Base-by-base conservation (phyloP, 2,888 invertebrate species). In the Tinea pellionella region DNA sequence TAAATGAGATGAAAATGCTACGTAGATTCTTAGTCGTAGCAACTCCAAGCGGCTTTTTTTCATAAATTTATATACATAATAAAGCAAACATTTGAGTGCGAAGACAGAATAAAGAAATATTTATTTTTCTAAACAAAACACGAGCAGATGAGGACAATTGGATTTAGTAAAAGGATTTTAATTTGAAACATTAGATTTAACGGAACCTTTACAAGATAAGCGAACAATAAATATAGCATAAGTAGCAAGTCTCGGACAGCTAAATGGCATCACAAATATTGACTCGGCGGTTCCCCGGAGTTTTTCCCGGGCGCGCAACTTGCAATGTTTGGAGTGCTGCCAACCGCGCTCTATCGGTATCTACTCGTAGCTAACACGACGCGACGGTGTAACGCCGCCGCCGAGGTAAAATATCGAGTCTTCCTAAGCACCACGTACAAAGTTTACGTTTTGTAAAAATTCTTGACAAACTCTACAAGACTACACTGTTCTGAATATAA, bases 241-340 rank as follows among this genome's bases (percentile, higher is more conserved):
- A 71, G 72, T 68, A 68, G 69, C 65, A 65, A 66, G 66, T 65
- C 68, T 66, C 67, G 72, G 73, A 75, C 75, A 74, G 72, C 72
- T 75, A 79, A 78, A 78, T 77, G 74, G 77, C 77, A 75, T 76
- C 76, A 74, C 80, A 81, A 83, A 83, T 82, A 83, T 80, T 80
- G 80, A 81, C 77, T 80, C 70, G 71, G 77, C 71, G 73, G 72
- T 71, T 70, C 65, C 65, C 63, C 16, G 66, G 70, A 72, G 70
- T 71, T 74, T 68, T 70, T 68, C 65, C 63, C 65, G 63, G 60
- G 61, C 61, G 63, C 61, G 47, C 24, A 57, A 57, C 32, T 57
- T 61, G 65, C 64, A 65, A 61, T 65, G 64, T 43, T 64, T 69
- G 69, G 68, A 66, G 62, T 43, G 55, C 32, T 53, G 67, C 70